Base-by-base conservation (phyloP, 2,797 vertebrate species). In the Rhinophrynus dorsalis region DNA sequence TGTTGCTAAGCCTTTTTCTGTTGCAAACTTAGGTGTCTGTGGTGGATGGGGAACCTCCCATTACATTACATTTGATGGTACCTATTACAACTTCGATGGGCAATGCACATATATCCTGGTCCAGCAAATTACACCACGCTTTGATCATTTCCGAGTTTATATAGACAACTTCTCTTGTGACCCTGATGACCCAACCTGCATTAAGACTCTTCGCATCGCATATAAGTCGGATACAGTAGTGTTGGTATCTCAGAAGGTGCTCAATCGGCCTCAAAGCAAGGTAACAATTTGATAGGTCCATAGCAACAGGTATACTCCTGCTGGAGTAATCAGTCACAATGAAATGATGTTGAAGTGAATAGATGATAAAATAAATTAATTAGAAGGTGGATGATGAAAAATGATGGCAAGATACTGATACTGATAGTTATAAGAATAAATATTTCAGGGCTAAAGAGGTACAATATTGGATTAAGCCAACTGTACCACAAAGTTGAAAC, bases 51-150 rank as follows among this genome's bases (percentile, higher is more conserved):
- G 79, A 0, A 13, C 13, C 2, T 60, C 69, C 4, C 68, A 80
- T 48, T 82, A 78, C 21, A 6, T 38, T 26, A 88, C 85, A 0
- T 88, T 88, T 2, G 86, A 86, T 0, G 86, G 85, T 29, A 82
- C 77, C 10, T 0, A 62, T 37, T 88, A 86, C 33, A 50, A 66
- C 33, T 87, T 81, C 56, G 0, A 1, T 37, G 80, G 64, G 30
- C 76, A 77, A 21, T 88, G 86, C 37, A 85, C 81, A 13, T 75
- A 83, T 1, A 18, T 84, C 11, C 76, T 88, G 15, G 1, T 86
- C 70, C 45, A 65, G 9, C 78, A 88, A 69, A 79, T 83, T 38
- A 42, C 5, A 1, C 76, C 79, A 0, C 66, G 23, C 18, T n/a
- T 55, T 1, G 76, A 82, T 11, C 74, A 80, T 44, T 75, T 88